Conservation (phyloP, 2,888 invertebrate species). For the Caenorhabditis macrosperma region DNA sequence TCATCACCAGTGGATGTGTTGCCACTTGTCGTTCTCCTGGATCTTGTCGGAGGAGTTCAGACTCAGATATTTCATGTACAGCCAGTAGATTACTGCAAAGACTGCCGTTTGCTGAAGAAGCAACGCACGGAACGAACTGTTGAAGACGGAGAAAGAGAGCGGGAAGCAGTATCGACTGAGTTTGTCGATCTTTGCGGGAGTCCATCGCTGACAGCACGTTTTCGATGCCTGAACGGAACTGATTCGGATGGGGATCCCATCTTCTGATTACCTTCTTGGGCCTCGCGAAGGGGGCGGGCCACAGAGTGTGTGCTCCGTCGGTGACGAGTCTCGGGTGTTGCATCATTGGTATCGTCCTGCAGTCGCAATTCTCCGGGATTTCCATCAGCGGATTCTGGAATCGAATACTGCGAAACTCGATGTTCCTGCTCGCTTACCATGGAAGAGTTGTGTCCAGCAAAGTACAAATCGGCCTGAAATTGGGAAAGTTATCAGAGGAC, state of each 20-base stretch:
- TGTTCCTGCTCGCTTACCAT: constrained; percentile 57
- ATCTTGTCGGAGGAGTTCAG: constrained; percentile 56
- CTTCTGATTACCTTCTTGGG: constrained; percentile 66
- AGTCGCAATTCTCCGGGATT: constrained; percentile 74
- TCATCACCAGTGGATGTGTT: constrained; percentile 54
- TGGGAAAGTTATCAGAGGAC: neutral
- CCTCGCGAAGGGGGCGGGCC: constrained; percentile 74
- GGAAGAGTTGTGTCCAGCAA: constrained; percentile 69
- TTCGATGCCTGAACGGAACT: constrained; percentile 58
- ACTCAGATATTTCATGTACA: constrained; percentile 67
- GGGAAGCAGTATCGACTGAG: constrained; percentile 98
- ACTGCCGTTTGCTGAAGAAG: neutral
- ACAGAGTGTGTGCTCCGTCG: constrained; percentile 68
- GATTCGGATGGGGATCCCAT: neutral
- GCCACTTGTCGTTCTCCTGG: constrained; percentile 60
- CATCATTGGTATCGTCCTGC: constrained; percentile 72
- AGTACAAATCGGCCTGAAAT: constrained; percentile 70
- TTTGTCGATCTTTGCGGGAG: constrained; percentile 98
- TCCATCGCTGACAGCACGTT: constrained; percentile 81
- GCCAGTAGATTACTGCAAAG: constrained; percentile 73
- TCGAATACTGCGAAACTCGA: neutral
- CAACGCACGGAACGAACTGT: constrained; percentile 58
- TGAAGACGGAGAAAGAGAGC: constrained; percentile 74
- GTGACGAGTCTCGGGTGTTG: constrained; percentile 72
- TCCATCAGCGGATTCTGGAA: constrained; percentile 72